Evolutionary conservation across 2,113 vertebrate species (phyloP).

Genomic region (Callopanchax toddi): DNA sequence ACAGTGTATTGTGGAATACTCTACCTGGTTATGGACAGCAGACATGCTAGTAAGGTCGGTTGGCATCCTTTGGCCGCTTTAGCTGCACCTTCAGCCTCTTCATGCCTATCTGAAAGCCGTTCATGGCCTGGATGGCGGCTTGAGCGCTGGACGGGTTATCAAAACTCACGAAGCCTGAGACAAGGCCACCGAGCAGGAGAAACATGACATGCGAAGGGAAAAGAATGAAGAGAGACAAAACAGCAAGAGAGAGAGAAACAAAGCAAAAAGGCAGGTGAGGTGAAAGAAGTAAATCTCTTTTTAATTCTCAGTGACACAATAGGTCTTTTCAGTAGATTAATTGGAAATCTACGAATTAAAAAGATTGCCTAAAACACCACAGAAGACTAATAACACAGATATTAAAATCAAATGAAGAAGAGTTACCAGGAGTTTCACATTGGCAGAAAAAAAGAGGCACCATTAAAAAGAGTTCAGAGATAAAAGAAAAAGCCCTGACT

Average conservation of each 20-base stretch:
- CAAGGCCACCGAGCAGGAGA: conserved; percentile 38
- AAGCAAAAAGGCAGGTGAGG: conserved; percentile 31
- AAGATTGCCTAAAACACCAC: conserved; percentile 68
- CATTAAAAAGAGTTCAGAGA: conserved; percentile 58
- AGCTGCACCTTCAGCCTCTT: conserved; percentile 99
- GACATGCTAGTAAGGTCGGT: conserved; percentile 94
- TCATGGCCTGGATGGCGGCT: conserved; percentile 98
- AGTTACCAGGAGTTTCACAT: conserved; percentile 33
- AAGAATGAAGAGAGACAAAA: not conserved
- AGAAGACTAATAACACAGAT: conserved; percentile 71
- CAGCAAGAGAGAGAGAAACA: not conserved
- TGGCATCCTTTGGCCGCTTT: conserved; percentile 97
- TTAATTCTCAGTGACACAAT: conserved; percentile 70
- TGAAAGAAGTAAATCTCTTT: conserved; percentile 51
- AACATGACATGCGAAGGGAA: conserved; percentile 6
- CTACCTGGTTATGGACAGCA: conserved; percentile 84
- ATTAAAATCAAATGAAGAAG: conserved; percentile 51
- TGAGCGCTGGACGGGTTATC: conserved; percentile 98
- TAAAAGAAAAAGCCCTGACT: conserved; percentile 27
- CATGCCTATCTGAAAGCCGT: conserved; percentile 99
- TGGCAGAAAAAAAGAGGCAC: conserved; percentile 41
- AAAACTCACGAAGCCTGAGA: conserved; percentile 96
- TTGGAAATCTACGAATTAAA: conserved; percentile 73
- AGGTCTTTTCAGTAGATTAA: conserved; percentile 71
- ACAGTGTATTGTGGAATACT: not conserved